Percentiles rank a stretch among this genome's conserved stretches.
Conservation (phyloP, 2,888 invertebrate species). For the Dusona sp. region DNA sequence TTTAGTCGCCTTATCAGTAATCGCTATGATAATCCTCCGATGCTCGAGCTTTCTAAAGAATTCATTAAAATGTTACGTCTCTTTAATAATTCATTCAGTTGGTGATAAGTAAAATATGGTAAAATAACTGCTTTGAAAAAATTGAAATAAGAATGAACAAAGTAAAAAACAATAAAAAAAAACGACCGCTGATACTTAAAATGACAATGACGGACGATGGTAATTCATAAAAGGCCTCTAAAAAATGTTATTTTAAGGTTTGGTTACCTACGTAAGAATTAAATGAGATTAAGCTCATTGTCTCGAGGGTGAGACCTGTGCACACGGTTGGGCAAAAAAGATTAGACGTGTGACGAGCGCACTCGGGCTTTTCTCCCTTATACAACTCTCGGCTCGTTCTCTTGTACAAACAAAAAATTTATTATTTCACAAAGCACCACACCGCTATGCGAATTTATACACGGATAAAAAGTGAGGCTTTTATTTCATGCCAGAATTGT, state of each 20-base stretch:
- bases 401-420: conserved; percentile 34
- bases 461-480: conserved; percentile 29
- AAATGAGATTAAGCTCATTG: conserved; percentile 64
- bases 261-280: conserved; percentile 58
- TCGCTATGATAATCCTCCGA: not conserved
- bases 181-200: not conserved
- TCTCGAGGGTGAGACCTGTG: conserved; percentile 49
- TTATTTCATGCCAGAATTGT: conserved; percentile 52
- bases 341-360: conserved; percentile 62
- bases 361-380: conserved; percentile 27
- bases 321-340: conserved; percentile 42
- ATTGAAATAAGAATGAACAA: not conserved
- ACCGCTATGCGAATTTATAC: conserved; percentile 2
- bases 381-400: not conserved
- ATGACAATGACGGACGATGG: conserved; percentile 24
- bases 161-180: not conserved
- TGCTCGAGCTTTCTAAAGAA: not conserved
- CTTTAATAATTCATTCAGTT: too few relatives aligned
- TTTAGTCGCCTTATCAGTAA: not conserved
- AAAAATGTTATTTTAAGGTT: conserved; percentile 24
- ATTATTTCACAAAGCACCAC: conserved; percentile 26
- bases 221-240: conserved; percentile 43
- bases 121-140: not conserved
- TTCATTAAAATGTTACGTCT: not conserved
- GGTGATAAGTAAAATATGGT: not conserved